Evolutionary conservation across 2,888 invertebrate genomes (phyloP).

Genomic region (Campoletis raptor): DNA sequence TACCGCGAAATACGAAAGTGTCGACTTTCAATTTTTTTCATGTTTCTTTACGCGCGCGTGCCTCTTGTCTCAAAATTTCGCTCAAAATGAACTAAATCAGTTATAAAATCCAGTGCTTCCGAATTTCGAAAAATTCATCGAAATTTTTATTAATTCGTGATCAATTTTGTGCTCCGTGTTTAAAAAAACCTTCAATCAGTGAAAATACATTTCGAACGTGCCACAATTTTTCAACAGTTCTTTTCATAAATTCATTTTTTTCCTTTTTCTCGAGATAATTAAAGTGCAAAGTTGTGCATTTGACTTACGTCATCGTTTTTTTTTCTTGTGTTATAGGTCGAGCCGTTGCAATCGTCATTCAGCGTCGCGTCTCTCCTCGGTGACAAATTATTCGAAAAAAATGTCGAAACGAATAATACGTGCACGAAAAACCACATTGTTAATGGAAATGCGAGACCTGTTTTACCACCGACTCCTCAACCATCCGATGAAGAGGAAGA

Average conservation of each 20-base stretch:
- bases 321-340: conserved; percentile 75
- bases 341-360: conserved; percentile 81
- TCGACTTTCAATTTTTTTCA: background rate
- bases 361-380: conserved; percentile 83
- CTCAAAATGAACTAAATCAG: background rate
- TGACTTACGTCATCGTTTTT: conserved; percentile 23
- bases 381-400: conserved; percentile 75
- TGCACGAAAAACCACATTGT: conserved; percentile 26
- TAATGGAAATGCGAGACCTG: conserved; percentile 59
- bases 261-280: background rate
- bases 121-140: background rate
- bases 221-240: background rate
- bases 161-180: background rate
- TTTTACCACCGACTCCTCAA: conserved; percentile 90
- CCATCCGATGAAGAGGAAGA: conserved; percentile 94
- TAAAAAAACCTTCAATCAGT: background rate
- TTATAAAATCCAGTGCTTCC: background rate
- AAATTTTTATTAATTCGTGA: background rate
- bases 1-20: conserved; percentile 39
- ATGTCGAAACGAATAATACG: conserved; percentile 39
- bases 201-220: background rate
- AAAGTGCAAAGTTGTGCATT: background rate
- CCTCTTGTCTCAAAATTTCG: background rate
- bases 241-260: background rate
- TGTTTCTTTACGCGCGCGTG: background rate